Percentiles rank a stretch among this genome's conserved stretches.
Evolutionary conservation across 2,797 vertebrate genomes (phyloP).

Genomic region (Lacerta bilineata): DNA sequence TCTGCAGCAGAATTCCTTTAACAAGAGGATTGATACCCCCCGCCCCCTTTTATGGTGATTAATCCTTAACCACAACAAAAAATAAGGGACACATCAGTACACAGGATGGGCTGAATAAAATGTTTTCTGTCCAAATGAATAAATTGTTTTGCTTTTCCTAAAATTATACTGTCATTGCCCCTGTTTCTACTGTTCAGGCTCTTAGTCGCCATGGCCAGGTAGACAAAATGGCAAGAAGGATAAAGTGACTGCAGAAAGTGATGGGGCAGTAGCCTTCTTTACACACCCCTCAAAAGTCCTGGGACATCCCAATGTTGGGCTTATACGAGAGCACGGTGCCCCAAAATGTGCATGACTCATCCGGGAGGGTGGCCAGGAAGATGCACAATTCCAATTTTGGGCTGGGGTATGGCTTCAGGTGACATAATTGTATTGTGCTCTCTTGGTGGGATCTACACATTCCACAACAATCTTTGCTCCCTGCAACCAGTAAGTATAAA

Average conservation of each 20-base stretch:
- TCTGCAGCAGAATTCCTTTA: constrained; percentile 28
- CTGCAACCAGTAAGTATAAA: neutral
- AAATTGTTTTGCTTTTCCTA: neutral
- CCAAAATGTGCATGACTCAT: too few relatives aligned
- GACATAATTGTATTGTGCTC: too few relatives aligned
- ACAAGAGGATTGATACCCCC: constrained; percentile 44
- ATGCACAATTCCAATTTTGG: too few relatives aligned
- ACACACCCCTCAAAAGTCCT: too few relatives aligned
- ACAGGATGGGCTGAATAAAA: neutral
- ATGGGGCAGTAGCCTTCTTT: too few relatives aligned
- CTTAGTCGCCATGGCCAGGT: too few relatives aligned
- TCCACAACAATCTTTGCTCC: neutral
- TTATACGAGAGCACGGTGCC: too few relatives aligned
- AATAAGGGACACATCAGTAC: neutral
- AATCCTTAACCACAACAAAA: constrained; percentile 8
- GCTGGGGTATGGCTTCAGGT: too few relatives aligned
- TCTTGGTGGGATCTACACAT: too few relatives aligned
- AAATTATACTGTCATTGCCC: neutral
- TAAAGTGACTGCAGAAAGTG: too few relatives aligned
- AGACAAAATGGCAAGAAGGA: neutral
- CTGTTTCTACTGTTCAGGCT: neutral
- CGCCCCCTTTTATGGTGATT: neutral
- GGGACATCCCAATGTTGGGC: too few relatives aligned
- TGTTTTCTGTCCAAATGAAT: neutral
- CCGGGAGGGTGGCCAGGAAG: too few relatives aligned